phyloP scores from a whole-genome alignment of 1,140 invertebrate genomes.

The Pseudomyrmex flavicornis region DNA sequence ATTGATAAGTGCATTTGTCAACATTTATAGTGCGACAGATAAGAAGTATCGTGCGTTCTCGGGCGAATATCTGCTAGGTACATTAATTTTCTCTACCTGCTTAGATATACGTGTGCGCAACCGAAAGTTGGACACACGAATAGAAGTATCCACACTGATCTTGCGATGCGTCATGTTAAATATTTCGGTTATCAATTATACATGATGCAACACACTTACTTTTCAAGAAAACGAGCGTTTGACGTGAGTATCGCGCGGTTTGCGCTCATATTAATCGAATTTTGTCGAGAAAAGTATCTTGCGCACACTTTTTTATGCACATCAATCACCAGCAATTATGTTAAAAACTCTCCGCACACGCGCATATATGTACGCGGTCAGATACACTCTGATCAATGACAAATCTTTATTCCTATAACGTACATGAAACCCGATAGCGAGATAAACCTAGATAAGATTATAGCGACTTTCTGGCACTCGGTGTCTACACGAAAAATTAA shows the following conservation, averaged over 20 bases:
- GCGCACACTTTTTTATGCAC: no score
- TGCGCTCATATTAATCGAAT: no score
- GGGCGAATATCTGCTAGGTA: background rate
- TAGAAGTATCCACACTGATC: background rate
- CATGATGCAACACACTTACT: background rate
- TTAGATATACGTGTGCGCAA: background rate
- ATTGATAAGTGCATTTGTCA: no score
- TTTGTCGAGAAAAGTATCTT: no score
- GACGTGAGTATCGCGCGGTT: background rate
- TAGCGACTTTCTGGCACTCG: conserved; percentile 21
- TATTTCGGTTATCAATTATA: background rate
- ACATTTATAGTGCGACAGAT: no score
- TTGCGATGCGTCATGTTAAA: background rate
- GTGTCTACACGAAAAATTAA: conserved; percentile 4
- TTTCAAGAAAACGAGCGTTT: background rate
- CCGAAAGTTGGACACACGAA: background rate
- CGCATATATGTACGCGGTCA: background rate
- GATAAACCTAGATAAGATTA: conserved; percentile 80
- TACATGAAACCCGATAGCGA: conserved; percentile 44
- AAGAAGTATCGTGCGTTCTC: no score
- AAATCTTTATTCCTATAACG: conserved; percentile 13
- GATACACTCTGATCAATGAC: conserved; percentile 15
- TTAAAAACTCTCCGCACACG: background rate
- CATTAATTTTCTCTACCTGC: background rate
- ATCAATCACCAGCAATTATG: background rate